phyloP scores from a whole-genome alignment of 1,140 invertebrate genomes.

The Lordiphosa stackelbergi region DNA sequence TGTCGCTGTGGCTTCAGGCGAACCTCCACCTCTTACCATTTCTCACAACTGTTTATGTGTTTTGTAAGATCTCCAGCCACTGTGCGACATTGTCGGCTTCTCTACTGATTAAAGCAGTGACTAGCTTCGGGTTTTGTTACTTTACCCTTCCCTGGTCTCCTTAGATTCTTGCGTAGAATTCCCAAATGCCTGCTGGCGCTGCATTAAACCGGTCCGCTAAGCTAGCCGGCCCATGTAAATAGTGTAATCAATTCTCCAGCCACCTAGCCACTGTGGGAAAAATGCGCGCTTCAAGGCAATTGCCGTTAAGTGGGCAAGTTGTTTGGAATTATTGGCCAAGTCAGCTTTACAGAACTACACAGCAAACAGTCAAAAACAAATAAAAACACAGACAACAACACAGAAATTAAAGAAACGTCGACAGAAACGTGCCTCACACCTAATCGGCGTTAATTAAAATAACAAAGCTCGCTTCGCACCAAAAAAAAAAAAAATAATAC shows the following conservation, averaged over 20 bases:
- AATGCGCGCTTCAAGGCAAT: constrained; percentile 53
- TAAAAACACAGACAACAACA: constrained; percentile 11
- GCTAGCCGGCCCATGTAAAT: constrained; percentile 14
- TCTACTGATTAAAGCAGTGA: no score
- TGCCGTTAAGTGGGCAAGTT: constrained; percentile 39
- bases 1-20: no score
- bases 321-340: constrained; percentile 38
- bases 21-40: no score
- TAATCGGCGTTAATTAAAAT: constrained; percentile 55
- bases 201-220: constrained; percentile 7
- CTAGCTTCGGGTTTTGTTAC: no score
- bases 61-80: no score
- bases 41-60: no score
- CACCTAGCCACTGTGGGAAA: constrained; percentile 48
- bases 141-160: no score
- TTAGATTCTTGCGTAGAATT: constrained; percentile 13
- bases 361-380: constrained; percentile 6
- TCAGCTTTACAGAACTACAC: constrained; percentile 10
- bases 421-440: constrained; percentile 53
- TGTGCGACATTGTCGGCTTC: no score
- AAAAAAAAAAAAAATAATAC: constrained; percentile 8
- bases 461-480: constrained; percentile 37
- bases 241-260: constrained; percentile 37
- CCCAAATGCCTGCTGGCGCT: constrained; percentile 2
- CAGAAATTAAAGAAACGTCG: constrained; percentile 35